Evolutionary conservation across 2,888 invertebrate species (phyloP).

Genomic region (Pycnomerus fuliginosus): DNA sequence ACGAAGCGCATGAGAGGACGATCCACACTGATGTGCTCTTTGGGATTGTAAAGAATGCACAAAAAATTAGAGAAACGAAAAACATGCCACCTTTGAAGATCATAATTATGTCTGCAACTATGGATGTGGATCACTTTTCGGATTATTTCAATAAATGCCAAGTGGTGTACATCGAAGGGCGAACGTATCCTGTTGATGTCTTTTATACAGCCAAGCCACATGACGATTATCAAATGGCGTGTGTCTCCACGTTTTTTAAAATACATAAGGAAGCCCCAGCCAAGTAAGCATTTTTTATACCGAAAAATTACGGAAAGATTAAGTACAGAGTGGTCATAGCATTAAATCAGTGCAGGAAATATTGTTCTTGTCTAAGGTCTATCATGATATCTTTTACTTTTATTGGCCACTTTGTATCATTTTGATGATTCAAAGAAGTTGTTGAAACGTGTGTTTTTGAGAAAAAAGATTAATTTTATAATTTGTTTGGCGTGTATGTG

Average conservation of each 20-base stretch:
- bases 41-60: constrained; percentile 88
- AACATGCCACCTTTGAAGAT: constrained; percentile 67
- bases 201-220: constrained; percentile 70
- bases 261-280: constrained; percentile 80
- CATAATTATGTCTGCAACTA: constrained; percentile 92
- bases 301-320: no score
- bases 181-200: constrained; percentile 79
- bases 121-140: constrained; percentile 93
- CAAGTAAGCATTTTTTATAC: constrained; percentile 59
- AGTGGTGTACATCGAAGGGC: constrained; percentile 86
- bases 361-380: no score
- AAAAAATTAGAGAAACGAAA: constrained; percentile 66
- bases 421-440: no score
- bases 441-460: no score
- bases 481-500: no score
- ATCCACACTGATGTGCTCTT: constrained; percentile 92
- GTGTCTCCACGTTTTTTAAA: constrained; percentile 85
- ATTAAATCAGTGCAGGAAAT: no score
- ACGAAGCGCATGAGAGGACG: constrained; percentile 95
- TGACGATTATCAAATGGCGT: constrained; percentile 82
- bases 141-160: constrained; percentile 85
- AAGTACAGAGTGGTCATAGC: no score
- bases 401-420: no score
- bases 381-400: no score
- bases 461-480: no score